Evolutionary conservation across 2,113 vertebrate genomes (phyloP).

Genomic region (Diadophis punctatus): DNA sequence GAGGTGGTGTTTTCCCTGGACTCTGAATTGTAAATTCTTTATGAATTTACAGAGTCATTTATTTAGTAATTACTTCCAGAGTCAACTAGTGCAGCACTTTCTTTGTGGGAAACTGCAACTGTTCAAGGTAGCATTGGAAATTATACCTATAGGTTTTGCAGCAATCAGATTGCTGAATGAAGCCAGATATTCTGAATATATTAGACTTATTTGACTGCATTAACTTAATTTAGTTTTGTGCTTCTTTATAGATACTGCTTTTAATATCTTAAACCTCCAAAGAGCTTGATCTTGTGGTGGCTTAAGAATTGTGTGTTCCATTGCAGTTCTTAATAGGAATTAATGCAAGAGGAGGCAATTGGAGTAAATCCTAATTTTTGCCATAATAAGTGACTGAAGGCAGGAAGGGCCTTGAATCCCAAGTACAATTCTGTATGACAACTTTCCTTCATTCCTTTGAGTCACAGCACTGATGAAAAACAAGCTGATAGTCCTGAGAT

Average conservation of each 20-base stretch:
- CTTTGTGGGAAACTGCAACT: not conserved
- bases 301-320: not conserved
- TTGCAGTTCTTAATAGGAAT: not conserved
- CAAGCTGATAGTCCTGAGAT: not conserved
- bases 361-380: not conserved
- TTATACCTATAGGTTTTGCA: no score
- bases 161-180: not conserved
- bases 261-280: not conserved
- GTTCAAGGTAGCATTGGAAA: not conserved
- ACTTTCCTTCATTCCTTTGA: not conserved
- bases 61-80: not conserved
- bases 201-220: not conserved
- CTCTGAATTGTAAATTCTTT: not conserved
- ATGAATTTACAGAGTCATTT: not conserved
- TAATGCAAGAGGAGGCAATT: not conserved
- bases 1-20: not conserved
- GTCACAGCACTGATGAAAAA: not conserved
- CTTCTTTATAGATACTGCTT: not conserved
- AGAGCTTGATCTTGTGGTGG: not conserved
- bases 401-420: not conserved
- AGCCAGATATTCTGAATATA: not conserved
- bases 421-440: not conserved
- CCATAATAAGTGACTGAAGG: not conserved
- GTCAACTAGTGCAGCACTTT: not conserved
- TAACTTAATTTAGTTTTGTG: not conserved